phyloP scores from a whole-genome alignment of 2,797 vertebrate species.

The Eulemur coronatus region DNA sequence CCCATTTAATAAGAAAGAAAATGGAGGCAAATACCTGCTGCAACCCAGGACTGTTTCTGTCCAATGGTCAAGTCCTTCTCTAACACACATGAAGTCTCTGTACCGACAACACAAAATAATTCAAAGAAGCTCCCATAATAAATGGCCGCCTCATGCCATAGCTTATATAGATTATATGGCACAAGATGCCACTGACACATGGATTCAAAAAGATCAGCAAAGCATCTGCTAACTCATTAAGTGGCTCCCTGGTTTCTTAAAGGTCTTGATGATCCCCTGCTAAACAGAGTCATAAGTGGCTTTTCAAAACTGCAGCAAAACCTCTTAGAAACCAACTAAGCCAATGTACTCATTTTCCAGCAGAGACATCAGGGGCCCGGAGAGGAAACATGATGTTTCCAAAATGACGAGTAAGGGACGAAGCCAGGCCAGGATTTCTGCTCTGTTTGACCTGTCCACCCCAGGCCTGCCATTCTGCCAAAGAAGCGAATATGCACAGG shows the following conservation, averaged over 20 bases:
- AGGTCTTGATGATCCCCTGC: too few species aligned
- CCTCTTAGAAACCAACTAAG: not conserved
- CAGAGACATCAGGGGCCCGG: not conserved
- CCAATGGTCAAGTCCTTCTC: not conserved
- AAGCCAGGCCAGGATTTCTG: too few species aligned
- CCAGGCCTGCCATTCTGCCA: not conserved
- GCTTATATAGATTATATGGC: too few species aligned
- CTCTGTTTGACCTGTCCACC: too few species aligned
- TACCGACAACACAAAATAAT: not conserved
- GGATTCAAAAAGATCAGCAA: not conserved
- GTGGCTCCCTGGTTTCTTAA: too few species aligned
- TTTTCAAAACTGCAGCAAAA: not conserved
- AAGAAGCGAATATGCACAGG: not conserved
- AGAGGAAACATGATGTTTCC: not conserved
- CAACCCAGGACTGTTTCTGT: not conserved
- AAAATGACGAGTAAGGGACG: not conserved
- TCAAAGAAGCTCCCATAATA: not conserved
- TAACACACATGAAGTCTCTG: not conserved
- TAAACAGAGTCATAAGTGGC: not conserved
- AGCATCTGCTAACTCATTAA: not conserved
- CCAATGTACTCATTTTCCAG: too few species aligned
- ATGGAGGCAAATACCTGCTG: not conserved
- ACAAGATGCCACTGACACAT: fast-evolving
- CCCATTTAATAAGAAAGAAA: not conserved
- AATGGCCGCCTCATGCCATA: not conserved